Base-by-base conservation (phyloP, 2,888 invertebrate species). In the Bombylius major region DNA sequence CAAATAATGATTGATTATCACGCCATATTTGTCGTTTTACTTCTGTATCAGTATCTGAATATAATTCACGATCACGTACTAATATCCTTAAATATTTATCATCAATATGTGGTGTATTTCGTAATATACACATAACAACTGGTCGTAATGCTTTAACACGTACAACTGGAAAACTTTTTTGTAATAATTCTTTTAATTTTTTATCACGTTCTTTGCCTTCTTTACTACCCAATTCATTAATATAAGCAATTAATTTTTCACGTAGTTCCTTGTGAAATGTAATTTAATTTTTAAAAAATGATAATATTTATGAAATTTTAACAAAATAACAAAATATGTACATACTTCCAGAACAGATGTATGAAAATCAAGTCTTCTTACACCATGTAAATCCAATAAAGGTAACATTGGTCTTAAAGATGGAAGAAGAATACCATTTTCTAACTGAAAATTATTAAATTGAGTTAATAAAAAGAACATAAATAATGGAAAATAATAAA, bases 1-100 rank as follows among this genome's bases (percentile, higher is more conserved):
- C 95, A 76, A 97, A 97, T 36, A 97, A 74, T 2, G 92, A 89
- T 69, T 97, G 96, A 73, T 97, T 95, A 66, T 96, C 94, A 67
- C 94, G 89, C 98, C 98, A 98, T 65, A 98, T 97, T 71, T 98
- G 97, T 47, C 96, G 79, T 70, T 96, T 97, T 0, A 98, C 96
- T 77, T 95, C 95, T 0, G 95, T 94, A 61, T 96, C 92, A 9
- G 95, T 94, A 64, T 93, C 94, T 63, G 87, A 86, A 69, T 97
- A 97, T 7, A 98, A 76, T 69, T 94, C 93, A 62, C 88, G 81
- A 68, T 95, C 94, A 59, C 86, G 78, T 1, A 92, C 91, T 42
- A 87, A 70, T 23, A 86, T 83, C 62, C 82, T 79, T 46, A 90
- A 72, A 70, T 88, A 90, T 71, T 91, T 89, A 64, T 95, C 94